Base-by-base conservation (phyloP, 2,113 vertebrate species). In the Corythoichthys haematopterus region DNA sequence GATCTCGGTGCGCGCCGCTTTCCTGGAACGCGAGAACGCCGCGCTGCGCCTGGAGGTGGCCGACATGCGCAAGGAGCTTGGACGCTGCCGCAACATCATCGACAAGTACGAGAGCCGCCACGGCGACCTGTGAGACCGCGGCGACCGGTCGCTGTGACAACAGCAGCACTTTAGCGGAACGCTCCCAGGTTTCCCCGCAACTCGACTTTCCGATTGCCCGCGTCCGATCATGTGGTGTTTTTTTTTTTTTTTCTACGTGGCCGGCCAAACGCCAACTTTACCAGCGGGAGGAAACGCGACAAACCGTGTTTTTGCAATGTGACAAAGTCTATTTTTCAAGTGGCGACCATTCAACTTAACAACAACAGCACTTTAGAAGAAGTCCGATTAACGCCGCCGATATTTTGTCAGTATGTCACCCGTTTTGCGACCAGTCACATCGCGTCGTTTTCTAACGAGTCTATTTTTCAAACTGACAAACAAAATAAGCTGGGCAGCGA, bases 1-100 rank as follows among this genome's bases (percentile, higher is more conserved):
- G 94, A 99, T 99, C 60, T 94, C 96, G 47, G 96, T 99, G 84
- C 95, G 97, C 1, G 97, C 97, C 0, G 95, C 96, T 0, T 99
- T 99, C 82, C 92, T 99, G 74, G 97, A 99, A 88, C 93, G 98
- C 77, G 97, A 99, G 90, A 99, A 99, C 84, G 91, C 90, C 0
- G 93, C 96, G 0, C 93, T 99, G 1, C 94, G 97, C 45, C 96
- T 94, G 82, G 97, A 99, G 79, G 95, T 99, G 82, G 96, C 97
- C 0, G 97, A 99, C 79, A 82, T 98, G 85, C 84, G 96, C 74
- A 98, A 98, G 80, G 96, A 99, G 93, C 91, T 99, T 64, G 95
- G 95, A 83, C 96, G 97, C 80, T 99, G 96, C 92, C 94, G 97
- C 88, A 98, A 97, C 81, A 91, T 97, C 87, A 94, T 99, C 74